Percentiles rank a stretch among this genome's conserved stretches.
phyloP scores from a whole-genome alignment of 2,888 invertebrate genomes.

The Ectemnius lituratus region DNA sequence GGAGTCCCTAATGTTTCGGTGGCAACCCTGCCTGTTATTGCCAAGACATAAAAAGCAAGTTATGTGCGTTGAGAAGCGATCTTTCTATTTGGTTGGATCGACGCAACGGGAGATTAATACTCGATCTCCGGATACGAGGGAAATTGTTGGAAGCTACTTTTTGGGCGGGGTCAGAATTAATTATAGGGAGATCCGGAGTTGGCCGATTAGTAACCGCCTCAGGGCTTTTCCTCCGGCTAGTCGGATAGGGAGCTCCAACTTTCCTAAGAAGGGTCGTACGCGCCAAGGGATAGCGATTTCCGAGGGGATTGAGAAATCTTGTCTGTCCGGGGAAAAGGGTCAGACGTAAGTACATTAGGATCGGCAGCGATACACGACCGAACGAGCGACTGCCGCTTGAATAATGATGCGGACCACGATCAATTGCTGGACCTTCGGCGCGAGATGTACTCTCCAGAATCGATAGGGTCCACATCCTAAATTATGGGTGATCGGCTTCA shows the following conservation, averaged over 20 bases:
- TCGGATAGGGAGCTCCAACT: neutral
- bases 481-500: neutral
- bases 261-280: neutral
- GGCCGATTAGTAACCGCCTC: slow-evolving; percentile 15
- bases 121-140: neutral
- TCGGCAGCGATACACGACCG: slow-evolving; percentile 1
- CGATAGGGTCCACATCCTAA: neutral
- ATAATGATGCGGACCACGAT: slow-evolving; percentile 1
- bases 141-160: neutral
- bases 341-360: neutral
- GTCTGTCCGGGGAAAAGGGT: slow-evolving; percentile 14
- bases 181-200: slow-evolving; percentile 23
- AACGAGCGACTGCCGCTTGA: neutral
- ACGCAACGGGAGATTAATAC: neutral
- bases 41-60: neutral
- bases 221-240: neutral
- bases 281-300: neutral
- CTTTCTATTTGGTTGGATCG: neutral
- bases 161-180: slow-evolving; percentile 12
- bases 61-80: neutral
- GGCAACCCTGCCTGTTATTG: neutral
- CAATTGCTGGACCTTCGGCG: neutral
- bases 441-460: no score
- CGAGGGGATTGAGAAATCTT: slow-evolving; percentile 16
- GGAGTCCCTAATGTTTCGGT: slow-evolving; percentile 26